Base-by-base conservation (phyloP, 2,797 vertebrate species). In the Darevskia mixta region DNA sequence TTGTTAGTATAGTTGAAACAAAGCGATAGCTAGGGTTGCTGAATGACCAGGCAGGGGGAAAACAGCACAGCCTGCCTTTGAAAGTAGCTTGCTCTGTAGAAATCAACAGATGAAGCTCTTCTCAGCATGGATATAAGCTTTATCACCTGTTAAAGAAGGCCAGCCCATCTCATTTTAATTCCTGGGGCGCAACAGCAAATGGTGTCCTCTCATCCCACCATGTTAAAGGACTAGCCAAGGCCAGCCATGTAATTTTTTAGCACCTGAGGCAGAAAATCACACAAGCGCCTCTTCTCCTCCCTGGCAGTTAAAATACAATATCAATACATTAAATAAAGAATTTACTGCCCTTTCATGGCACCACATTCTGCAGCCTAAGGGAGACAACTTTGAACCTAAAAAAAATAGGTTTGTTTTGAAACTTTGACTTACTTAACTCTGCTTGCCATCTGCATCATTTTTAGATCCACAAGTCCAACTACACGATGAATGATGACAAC, bases 401-500 rank as follows among this genome's bases (percentile, higher is more conserved):
- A 55, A 55, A 67, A 55, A 55, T 45, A 8, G 29, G 32, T 66
- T 27, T 11, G 8, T 66, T 86, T 77, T 66, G 79, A 35, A 7
- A 2, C 2, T 88, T 9, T 17, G 75, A 32, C 2, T 41, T 3
- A 55, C 81, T 89, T 0, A 84, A 83, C 84, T 76, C 71, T 80
- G 29, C 80, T 75, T 64, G n/a, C n/a, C 18, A 55, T 55, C 49
- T 55, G 49, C 49, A 55, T 95, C 64, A 61, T 18, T 82, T 93
- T 86, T 94, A 98, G 98, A 97, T 98, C 96, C 98, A 96, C 96
- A 98, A 98, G 94, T 97, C 97, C 77, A 97, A 96, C 85, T 98
- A 98, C 95, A 97, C 95, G 75, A 98, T 98, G 97, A 98, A 98
- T 41, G 98, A 99, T 82, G 98, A 99, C 92, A 98, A 98, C 92